Percentiles rank a stretch among this genome's conserved stretches.
phyloP scores from a whole-genome alignment of 2,888 invertebrate species.

The Acanthosepion esculentum region DNA sequence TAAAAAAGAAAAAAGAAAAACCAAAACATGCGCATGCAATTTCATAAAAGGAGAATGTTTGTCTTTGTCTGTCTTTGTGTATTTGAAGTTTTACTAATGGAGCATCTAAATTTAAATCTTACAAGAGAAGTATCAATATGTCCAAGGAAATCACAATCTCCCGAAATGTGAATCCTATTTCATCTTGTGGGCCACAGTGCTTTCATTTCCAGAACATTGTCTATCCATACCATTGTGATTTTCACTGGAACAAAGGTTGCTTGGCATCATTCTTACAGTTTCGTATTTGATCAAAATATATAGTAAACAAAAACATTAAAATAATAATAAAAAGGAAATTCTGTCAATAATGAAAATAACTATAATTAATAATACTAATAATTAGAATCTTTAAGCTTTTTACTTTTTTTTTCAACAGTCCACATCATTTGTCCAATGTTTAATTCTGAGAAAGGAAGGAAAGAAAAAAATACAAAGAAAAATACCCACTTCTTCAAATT shows the following conservation, averaged over 20 bases:
- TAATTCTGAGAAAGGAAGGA: not conserved
- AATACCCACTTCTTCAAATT: not conserved
- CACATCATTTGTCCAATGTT: not conserved
- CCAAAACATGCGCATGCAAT: not conserved
- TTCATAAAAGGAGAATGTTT: conserved; percentile 6
- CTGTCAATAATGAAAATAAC: not conserved
- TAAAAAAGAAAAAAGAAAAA: not conserved
- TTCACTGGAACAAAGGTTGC: not conserved
- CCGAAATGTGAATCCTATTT: conserved; percentile 47
- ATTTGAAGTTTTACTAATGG: conserved; percentile 46
- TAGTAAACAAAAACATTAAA: not conserved
- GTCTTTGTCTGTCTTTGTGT: conserved; percentile 36
- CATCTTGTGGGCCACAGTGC: conserved; percentile 41
- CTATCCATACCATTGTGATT: conserved; percentile 46
- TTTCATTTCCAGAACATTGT: conserved; percentile 45
- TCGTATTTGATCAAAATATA: conserved; percentile 18
- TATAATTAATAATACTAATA: not conserved
- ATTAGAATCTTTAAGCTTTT: not conserved
- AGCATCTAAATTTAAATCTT: conserved; percentile 45
- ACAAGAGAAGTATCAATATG: conserved; percentile 44
- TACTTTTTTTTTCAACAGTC: not conserved
- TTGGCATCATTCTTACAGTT: conserved; percentile 37
- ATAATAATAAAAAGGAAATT: no score
- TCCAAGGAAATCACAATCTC: conserved; percentile 46
- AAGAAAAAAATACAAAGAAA: not conserved